These are phyloP conservation scores for Eupeodes luniger DNA, from an alignment of 2,888 invertebrate species.

Conservation along the genomic window DNA sequence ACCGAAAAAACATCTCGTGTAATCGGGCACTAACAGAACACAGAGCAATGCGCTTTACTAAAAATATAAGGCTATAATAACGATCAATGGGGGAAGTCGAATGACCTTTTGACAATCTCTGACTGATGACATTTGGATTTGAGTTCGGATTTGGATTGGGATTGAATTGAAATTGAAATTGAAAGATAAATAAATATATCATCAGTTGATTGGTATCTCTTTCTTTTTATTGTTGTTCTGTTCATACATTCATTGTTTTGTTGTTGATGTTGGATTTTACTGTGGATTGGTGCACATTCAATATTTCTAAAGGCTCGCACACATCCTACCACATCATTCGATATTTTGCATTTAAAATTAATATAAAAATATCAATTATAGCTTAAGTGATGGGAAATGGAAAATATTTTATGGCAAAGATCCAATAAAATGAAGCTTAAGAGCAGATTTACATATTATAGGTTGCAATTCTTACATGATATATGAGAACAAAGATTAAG, in stretches of 20 bases:
- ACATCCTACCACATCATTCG: not conserved
- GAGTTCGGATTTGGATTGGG: not conserved
- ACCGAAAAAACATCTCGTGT: too few relatives aligned
- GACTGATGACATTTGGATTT: constrained; percentile 72
- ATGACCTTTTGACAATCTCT: constrained; percentile 73
- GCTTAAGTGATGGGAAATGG: constrained; percentile 55
- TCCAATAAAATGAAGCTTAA: constrained; percentile 28
- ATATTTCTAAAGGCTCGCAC: not conserved
- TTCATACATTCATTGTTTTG: not conserved
- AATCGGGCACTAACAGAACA: too few relatives aligned
- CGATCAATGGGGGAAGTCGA: constrained; percentile 13
- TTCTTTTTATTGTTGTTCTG: not conserved
- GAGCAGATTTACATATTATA: not conserved
- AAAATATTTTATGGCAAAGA: constrained; percentile 31
- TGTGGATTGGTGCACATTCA: not conserved
- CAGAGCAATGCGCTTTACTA: not conserved
- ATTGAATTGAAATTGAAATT: constrained; percentile 33
- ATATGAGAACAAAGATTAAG: constrained; percentile 20
- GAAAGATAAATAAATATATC: constrained; percentile 57
- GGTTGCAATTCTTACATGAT: constrained; percentile 22
- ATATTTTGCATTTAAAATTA: constrained; percentile 52
- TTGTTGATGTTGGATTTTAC: not conserved
- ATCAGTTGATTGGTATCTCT: not conserved
- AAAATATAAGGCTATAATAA: too few relatives aligned
- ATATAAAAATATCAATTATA: constrained; percentile 57